Evolutionary conservation across 2,888 invertebrate species (phyloP), one percentile per base, ranked within the genome.

Genomic region (Eumerus sabulonum): DNA sequence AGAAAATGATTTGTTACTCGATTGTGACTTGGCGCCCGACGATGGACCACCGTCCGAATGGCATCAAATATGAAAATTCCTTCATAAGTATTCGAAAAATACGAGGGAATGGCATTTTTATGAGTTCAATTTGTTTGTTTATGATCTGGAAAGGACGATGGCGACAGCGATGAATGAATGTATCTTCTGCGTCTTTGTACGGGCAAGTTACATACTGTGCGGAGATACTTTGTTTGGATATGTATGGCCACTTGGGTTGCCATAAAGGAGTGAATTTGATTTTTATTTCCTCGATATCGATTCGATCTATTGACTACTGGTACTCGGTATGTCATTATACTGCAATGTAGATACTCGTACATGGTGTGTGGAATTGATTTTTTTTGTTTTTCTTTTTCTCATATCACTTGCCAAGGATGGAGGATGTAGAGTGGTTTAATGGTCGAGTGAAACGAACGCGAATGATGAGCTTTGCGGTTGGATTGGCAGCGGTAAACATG

Each of bases 1-100:
- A 64, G 68, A 74, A 74, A 74, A 74, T 79, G 79, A 79, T 79
- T 79, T 79, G 79, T 74, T 74, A 50, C 17, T 59, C 67, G 45
- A 59, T 64, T 74, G 68, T 74, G n/a, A 5, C 11, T 40, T 63
- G 70, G 70, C 70, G 60, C 71, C 64, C 62, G 68, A 68, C 62
- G 19, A 50, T 9, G 47, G 19, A 19, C 27, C 27, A 27, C 27
- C 27, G 27, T 27, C 27, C 27, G 7, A 27, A 2, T 27, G 7
- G 27, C n/a, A 14, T 1, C 18, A 56, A 77, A 59, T 77, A 67
- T 62, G 47, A 42, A 67, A 62, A 71, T 66, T 60, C 57, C 44
- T 38, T 12, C 19, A 35, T 42, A 70, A 71, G 54, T 38, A 17
- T 12, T 7, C 14, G 16, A 18, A 40, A 51, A 51, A 27, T 57